phyloP scores from a whole-genome alignment of 2,888 invertebrate species.

The Dynastes maya region DNA sequence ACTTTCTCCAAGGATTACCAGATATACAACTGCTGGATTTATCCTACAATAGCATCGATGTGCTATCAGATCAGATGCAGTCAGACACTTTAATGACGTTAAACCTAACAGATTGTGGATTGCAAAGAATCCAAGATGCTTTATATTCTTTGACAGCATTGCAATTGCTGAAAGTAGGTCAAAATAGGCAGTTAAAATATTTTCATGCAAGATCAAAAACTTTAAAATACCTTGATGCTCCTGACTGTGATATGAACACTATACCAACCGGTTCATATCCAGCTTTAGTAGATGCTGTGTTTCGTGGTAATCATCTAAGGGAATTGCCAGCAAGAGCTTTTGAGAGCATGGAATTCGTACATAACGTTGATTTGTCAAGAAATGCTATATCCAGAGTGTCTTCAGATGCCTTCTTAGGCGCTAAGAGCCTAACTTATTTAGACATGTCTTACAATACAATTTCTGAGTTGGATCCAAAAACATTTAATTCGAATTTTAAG shows the following conservation, averaged over 20 bases:
- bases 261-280: constrained; percentile 78
- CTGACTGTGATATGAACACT: constrained; percentile 76
- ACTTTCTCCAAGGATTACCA: constrained; percentile 49
- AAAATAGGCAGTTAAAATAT: constrained; percentile 74
- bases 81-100: constrained; percentile 68
- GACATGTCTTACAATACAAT: constrained; percentile 83
- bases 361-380: constrained; percentile 77
- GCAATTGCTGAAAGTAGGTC: constrained; percentile 75
- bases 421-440: constrained; percentile 74
- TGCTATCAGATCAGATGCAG: constrained; percentile 56
- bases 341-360: constrained; percentile 75
- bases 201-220: constrained; percentile 71
- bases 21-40: constrained; percentile 52
- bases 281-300: constrained; percentile 73
- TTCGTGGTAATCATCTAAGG: constrained; percentile 79
- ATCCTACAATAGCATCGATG: constrained; percentile 52
- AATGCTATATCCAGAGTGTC: constrained; percentile 78
- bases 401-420: constrained; percentile 75
- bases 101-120: constrained; percentile 75
- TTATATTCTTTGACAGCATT: constrained; percentile 75
- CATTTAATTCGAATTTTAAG: constrained; percentile 76
- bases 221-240: constrained; percentile 75
- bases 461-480: constrained; percentile 74
- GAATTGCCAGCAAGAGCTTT: constrained; percentile 76
- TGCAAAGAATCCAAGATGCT: constrained; percentile 73